Evolutionary conservation across 2,113 vertebrate genomes (phyloP).

Genomic region (Tupaia tana): DNA sequence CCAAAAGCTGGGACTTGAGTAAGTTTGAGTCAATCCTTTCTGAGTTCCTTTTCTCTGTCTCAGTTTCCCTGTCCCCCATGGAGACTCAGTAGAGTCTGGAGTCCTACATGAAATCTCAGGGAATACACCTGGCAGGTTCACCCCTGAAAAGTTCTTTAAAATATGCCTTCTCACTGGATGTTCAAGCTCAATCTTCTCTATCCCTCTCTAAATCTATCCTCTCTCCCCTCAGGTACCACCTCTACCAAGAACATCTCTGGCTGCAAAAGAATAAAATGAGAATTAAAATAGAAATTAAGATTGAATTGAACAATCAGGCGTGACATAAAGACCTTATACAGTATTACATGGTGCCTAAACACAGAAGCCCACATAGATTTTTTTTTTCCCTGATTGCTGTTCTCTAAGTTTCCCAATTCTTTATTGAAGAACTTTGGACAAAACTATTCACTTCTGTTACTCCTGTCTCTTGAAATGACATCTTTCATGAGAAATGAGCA

Average conservation of each 20-base stretch:
- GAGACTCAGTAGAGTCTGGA: not conserved
- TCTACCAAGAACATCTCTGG: not conserved
- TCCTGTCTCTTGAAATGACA: not conserved
- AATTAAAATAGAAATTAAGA: not conserved
- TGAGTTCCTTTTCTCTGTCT: not conserved
- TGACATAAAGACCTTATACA: accelerated
- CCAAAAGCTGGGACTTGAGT: not conserved
- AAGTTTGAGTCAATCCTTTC: not conserved
- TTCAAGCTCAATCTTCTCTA: not conserved
- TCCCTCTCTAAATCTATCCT: not conserved
- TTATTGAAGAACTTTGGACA: not conserved
- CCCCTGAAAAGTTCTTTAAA: not conserved
- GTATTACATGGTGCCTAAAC: not conserved
- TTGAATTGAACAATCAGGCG: not conserved
- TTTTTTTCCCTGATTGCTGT: not conserved
- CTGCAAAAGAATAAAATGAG: not conserved
- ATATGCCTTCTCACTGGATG: not conserved
- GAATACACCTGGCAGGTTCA: not conserved
- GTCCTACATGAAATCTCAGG: not conserved
- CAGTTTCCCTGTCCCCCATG: not conserved
- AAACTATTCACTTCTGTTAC: not conserved
- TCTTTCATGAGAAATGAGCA: not conserved
- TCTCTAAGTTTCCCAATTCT: not conserved
- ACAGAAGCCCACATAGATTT: not conserved
- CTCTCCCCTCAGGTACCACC: not conserved